Conservation (phyloP, 37 sponge, comb jelly and placozoan species). For the Axinella damicornis region DNA sequence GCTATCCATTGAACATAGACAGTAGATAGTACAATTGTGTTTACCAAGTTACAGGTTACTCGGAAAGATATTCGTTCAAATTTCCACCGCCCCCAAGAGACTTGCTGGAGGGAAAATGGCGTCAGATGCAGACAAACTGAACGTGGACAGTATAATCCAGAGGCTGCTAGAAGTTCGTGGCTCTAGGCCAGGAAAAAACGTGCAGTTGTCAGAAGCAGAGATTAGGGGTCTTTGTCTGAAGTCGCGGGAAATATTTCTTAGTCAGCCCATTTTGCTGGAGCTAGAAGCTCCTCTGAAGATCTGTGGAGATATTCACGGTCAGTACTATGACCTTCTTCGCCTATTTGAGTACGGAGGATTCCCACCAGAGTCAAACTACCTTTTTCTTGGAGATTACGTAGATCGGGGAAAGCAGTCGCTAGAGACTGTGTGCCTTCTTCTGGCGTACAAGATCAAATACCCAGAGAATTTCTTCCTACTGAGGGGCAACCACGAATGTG, state of each 20-base stretch:
- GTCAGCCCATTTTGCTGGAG: conserved; percentile 93
- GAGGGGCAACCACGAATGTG: conserved; percentile 99
- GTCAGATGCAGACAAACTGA: conserved; percentile 69
- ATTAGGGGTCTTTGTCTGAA: conserved; percentile 88
- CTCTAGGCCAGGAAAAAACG: conserved; percentile 90
- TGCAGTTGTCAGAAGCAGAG: conserved; percentile 89
- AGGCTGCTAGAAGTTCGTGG: conserved; percentile 92
- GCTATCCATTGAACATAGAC: too few relatives aligned
- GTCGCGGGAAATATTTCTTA: conserved; percentile 91
- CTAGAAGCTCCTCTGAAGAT: conserved; percentile 94
- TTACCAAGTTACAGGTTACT: too few relatives aligned
- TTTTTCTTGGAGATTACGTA: conserved; percentile 95
- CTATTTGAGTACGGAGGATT: conserved; percentile 97
- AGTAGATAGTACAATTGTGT: too few relatives aligned
- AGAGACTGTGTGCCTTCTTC: conserved; percentile 95
- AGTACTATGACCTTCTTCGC: conserved; percentile 94
- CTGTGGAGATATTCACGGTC: conserved; percentile 97
- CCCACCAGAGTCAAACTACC: conserved; percentile 95
- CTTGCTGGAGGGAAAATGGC: background rate
- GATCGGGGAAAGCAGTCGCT: conserved; percentile 96
- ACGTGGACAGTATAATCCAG: conserved; percentile 87
- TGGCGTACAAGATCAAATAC: conserved; percentile 99
- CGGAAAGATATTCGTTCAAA: too few relatives aligned
- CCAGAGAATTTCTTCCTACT: conserved; percentile 99
- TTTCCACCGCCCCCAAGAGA: too few relatives aligned